Percentiles rank a stretch among this genome's conserved stretches.
Conservation (phyloP, 2,797 vertebrate species). For the Centroberyx gerrardi region DNA sequence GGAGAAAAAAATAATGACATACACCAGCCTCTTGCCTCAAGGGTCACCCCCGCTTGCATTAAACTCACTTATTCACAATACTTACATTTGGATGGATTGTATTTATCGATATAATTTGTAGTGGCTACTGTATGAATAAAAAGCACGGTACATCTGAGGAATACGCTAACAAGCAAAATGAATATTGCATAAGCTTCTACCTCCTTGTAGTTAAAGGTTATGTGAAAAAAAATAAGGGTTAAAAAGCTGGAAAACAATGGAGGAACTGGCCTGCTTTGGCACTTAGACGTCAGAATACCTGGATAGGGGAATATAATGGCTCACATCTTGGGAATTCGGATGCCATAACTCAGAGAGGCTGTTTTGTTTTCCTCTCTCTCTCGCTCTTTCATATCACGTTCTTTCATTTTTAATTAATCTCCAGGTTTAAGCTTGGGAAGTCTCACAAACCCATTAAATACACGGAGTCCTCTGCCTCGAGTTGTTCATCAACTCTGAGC, state of each 20-base stretch:
- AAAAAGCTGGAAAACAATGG: slow-evolving; percentile 14
- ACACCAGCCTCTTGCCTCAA: background rate
- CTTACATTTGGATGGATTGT: slow-evolving; percentile 16
- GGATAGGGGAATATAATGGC: slow-evolving; percentile 34
- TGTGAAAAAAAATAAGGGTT: slow-evolving; percentile 9
- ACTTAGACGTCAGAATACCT: slow-evolving; percentile 12
- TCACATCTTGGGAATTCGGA: slow-evolving; percentile 33
- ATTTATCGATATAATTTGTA: slow-evolving; percentile 38
- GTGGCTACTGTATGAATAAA: slow-evolving; percentile 32
- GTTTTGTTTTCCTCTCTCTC: slow-evolving; percentile 21
- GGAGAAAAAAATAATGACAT: background rate
- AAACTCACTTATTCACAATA: slow-evolving; percentile 9
- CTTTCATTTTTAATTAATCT: slow-evolving; percentile 74
- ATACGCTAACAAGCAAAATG: slow-evolving; percentile 42
- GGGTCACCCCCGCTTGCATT: slow-evolving; percentile 7
- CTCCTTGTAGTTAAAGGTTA: slow-evolving; percentile 31
- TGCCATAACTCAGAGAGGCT: slow-evolving; percentile 35
- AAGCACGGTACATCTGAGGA: slow-evolving; percentile 6
- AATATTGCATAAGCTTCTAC: slow-evolving; percentile 61
- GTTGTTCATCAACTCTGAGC: slow-evolving; percentile 60
- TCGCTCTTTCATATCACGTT: slow-evolving; percentile 45
- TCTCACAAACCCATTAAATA: slow-evolving; percentile 64
- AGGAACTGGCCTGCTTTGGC: slow-evolving; percentile 16
- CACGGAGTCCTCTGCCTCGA: slow-evolving; percentile 50
- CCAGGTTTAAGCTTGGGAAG: slow-evolving; percentile 55